Evolutionary conservation across 2,113 vertebrate species (phyloP).

Genomic region (Nesogale talazaci): DNA sequence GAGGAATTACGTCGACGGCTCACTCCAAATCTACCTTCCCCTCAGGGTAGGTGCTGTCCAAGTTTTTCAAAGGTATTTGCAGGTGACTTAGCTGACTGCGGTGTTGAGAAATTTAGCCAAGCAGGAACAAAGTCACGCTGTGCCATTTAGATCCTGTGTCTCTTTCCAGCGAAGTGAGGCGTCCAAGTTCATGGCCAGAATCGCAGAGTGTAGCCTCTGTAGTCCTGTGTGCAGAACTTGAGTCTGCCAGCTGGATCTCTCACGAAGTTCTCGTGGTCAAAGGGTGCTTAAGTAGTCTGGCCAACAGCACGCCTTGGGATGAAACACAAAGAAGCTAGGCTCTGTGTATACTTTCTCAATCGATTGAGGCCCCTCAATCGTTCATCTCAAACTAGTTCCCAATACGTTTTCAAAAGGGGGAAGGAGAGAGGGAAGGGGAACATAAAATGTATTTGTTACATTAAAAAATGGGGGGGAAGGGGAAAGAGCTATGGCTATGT

Average conservation of each 20-base stretch:
- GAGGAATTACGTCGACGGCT: constrained; percentile 98
- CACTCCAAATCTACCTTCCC: constrained; percentile 93
- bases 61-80: constrained; percentile 97
- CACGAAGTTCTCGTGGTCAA: constrained; percentile 81
- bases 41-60: constrained; percentile 95
- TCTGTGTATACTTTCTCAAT: constrained; percentile 88
- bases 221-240: constrained; percentile 89
- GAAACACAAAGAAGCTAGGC: constrained; percentile 89
- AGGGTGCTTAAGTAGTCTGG: constrained; percentile 81
- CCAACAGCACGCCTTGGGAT: constrained; percentile 85
- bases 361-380: constrained; percentile 91
- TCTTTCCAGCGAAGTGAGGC: constrained; percentile 99
- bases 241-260: constrained; percentile 84
- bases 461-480: constrained; percentile 82
- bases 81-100: constrained; percentile 98
- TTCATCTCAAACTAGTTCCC: constrained; percentile 92
- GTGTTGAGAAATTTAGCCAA: constrained; percentile 99
- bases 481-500: constrained; percentile 85
- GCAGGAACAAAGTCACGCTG: constrained; percentile 99
- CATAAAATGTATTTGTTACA: constrained; percentile 86
- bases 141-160: constrained; percentile 99
- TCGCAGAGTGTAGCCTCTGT: constrained; percentile 94
- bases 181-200: constrained; percentile 99
- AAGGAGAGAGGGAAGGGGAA: constrained; percentile 78
- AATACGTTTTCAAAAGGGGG: constrained; percentile 83